Evolutionary conservation across 2,888 invertebrate species (phyloP), one percentile per base, ranked within the genome.

Genomic region (Diarsia dahlii): DNA sequence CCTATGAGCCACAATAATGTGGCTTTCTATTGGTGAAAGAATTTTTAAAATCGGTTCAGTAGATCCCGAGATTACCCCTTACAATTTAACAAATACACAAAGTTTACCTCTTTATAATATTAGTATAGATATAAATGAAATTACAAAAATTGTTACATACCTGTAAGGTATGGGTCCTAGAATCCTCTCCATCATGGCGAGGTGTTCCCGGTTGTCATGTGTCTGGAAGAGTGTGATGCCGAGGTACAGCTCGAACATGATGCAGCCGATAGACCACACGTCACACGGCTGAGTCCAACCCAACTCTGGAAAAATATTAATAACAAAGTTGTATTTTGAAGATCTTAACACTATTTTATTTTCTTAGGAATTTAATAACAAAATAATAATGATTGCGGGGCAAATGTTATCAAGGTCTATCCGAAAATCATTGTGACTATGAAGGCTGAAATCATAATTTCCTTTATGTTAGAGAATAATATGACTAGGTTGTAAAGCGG

Each of bases 181-280:
- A 91, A 99, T 99, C 90, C 99, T 97, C 96, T 99, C 99, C 99
- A 99, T 99, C 99, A 99, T 99, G 88, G 99, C 99, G 93, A 99
- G 97, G 97, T 99, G 99, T 94, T 99, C 99, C 87, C 99, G 98
- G 97, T 99, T 99, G 97, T 99, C 99, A 96, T 99, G 99, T 58
- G 99, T 99, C 97, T 99, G 99, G 97, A 99, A 99, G 88, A 99
- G 97, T 81, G 99, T 99, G 92, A 99, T 99, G 89, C 99, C 99
- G 92, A 99, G 97, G 97, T 99, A 99, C 91, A 99, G 97, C 97
- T 99, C 99, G 96, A 99, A 99, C 95, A 99, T 98, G 90, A 99
- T 99, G 96, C 99, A 99, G 84, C 99, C 99, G 93, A 99, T 98
- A 70, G 99, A 99, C 99, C 99, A 99, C 78, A 99, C 99, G 97